Base-by-base conservation (phyloP, 2,888 invertebrate species). In the Strigamia transsilvanica region DNA sequence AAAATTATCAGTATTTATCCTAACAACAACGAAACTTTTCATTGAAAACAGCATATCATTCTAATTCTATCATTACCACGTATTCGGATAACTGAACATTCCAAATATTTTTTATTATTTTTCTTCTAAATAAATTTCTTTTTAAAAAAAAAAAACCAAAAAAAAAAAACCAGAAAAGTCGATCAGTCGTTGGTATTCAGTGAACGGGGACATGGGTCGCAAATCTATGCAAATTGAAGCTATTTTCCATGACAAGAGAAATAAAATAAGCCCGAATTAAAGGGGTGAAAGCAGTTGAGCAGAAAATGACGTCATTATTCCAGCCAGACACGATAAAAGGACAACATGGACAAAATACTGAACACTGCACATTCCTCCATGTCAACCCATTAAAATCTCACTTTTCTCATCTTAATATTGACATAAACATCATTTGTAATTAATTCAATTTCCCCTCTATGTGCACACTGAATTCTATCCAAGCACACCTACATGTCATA, bases 211-310 rank as follows among this genome's bases (percentile, higher is more conserved):
- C 56, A 56, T 18, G 56, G 9, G 56, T 27, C 27, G 73, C 73
- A 66, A 73, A 84, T 83, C 84, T 84, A 56, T 83, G 83, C 15
- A 83, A 82, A 41, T 81, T 56, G 66, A 66, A n/a, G 82, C 51
- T 81, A 61, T 51, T 23, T 46, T 66, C 80, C 34, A 82, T 41
- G 78, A 41, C 41, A 41, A 41, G 77, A 80, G 82, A 41, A 82
- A 46, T 38, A 79, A 42, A 82, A 79, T 32, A 41, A 51, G 80
- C 51, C 13, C 18, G 79, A 82, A 56, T 51, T 41, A 82, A 51
- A 79, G 66, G 34, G 23, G 51, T 34, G 27, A 82, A 81, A 82
- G 38, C 34, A 82, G 2, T 79, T 78, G 51, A 32, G 46, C 27
- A 46, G 42, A 77, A 82, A 77, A 82, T 41, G 38, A 81, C 73